A percentile compares a stretch with the other conserved stretches of the same genome.
Evolutionary conservation across 64 coral and sea anemone genomes (phyloP).

Genomic region (Hydrozoanthus tunicans): DNA sequence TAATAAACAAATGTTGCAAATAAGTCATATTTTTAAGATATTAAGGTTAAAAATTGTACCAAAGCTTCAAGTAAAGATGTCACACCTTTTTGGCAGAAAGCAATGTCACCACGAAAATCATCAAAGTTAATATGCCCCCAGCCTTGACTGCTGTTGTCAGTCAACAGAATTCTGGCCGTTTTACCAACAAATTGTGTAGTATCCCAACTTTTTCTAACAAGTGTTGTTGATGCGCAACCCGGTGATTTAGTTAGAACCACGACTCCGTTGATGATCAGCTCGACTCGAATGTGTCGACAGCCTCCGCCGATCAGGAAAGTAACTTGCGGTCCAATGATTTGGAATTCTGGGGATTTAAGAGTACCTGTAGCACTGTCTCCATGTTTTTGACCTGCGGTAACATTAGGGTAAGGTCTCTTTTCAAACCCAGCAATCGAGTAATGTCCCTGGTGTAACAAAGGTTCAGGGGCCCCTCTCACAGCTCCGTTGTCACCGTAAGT

Average conservation of each 20-base stretch:
- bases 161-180: neutral
- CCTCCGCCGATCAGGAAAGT: slow-evolving; percentile 6
- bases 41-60: neutral
- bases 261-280: slow-evolving; percentile 5
- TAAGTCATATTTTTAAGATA: too few species aligned
- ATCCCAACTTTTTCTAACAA: slow-evolving; percentile 19
- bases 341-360: slow-evolving; percentile 47
- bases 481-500: slow-evolving; percentile 28
- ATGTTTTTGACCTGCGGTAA: neutral
- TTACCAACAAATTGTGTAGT: slow-evolving; percentile 5
- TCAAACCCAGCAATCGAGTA: slow-evolving; percentile 25
- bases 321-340: slow-evolving; percentile 9
- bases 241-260: neutral
- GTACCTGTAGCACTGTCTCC: neutral
- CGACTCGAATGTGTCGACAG: neutral
- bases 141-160: neutral
- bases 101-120: slow-evolving; percentile 27
- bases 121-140: slow-evolving; percentile 43
- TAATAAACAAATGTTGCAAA: too few species aligned
- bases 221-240: neutral
- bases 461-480: neutral
- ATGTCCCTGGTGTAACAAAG: slow-evolving; percentile 32
- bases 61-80: neutral
- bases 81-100: slow-evolving; percentile 9
- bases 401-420: slow-evolving; percentile 2